These are phyloP conservation scores for Cyphomyrus plagiostoma DNA, from an alignment of 2,113 vertebrate genomes.

Conservation along the genomic window DNA sequence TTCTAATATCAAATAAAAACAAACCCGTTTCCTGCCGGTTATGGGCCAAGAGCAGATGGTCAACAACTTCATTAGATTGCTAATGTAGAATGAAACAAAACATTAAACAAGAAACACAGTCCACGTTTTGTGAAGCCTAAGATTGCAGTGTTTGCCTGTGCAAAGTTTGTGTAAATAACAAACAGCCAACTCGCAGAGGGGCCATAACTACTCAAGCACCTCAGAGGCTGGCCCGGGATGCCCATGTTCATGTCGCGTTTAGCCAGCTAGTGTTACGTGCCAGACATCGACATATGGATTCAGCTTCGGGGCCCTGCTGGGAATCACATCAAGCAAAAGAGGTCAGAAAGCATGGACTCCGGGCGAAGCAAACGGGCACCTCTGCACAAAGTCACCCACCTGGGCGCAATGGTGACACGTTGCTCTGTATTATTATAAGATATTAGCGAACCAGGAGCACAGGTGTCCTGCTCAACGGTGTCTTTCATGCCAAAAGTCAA, in stretches of 20 bases:
- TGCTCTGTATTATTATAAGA: neutral
- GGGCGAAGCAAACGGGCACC: neutral
- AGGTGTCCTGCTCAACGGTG: neutral
- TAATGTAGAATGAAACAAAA: neutral
- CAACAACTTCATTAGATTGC: neutral
- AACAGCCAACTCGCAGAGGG: neutral
- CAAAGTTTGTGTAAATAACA: neutral
- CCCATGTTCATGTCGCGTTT: neutral
- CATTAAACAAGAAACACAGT: neutral
- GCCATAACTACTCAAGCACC: neutral
- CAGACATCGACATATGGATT: slow-evolving; percentile 1
- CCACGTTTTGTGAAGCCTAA: neutral
- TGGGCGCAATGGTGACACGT: neutral
- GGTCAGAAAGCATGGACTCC: neutral
- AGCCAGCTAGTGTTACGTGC: neutral
- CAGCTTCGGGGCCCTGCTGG: neutral
- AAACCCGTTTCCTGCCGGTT: neutral
- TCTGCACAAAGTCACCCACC: neutral
- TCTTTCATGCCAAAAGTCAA: neutral
- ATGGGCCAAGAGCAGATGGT: neutral
- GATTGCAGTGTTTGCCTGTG: neutral
- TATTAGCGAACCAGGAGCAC: neutral
- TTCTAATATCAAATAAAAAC: neutral
- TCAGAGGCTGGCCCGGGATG: neutral
- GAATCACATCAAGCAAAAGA: slow-evolving; percentile 5